Conservation (phyloP, 2,797 vertebrate species). For the Rhinella marina region DNA sequence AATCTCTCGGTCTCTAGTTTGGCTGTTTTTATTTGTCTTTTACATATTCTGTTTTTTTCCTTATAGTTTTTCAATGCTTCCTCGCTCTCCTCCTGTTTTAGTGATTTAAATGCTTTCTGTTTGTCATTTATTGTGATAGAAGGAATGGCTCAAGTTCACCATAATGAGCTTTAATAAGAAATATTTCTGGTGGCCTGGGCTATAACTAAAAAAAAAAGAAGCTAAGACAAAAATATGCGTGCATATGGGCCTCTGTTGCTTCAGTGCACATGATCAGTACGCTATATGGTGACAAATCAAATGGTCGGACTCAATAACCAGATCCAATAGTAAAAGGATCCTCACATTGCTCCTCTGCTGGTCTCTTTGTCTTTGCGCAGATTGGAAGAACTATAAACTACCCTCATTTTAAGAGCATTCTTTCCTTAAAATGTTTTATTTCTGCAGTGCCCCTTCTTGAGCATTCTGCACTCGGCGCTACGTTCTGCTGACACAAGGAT, state of each 20-base stretch:
- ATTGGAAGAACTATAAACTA: neutral
- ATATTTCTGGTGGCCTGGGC: neutral
- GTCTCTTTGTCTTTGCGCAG: neutral
- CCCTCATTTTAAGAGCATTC: conserved; percentile 36
- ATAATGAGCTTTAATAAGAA: neutral
- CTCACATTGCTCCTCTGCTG: neutral
- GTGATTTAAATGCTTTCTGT: too few species aligned
- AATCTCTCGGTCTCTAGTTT: too few species aligned
- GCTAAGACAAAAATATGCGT: neutral
- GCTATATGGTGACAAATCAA: neutral
- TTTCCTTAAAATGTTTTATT: conserved; percentile 30
- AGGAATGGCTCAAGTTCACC: too few species aligned
- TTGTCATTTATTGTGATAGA: too few species aligned
- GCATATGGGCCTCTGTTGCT: neutral
- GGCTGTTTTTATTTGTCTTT: too few species aligned
- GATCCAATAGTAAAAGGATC: neutral
- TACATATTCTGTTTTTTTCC: too few species aligned
- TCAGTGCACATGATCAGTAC: neutral
- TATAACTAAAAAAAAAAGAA: neutral
- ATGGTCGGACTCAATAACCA: neutral
- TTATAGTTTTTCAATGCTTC: too few species aligned
- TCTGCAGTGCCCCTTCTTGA: conserved; percentile 21
- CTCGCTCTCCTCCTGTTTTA: too few species aligned
- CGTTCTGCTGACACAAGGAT: conserved; percentile 42
- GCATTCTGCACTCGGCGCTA: neutral